These are phyloP conservation scores for Ruditapes philippinarum DNA, from an alignment of 1,140 invertebrate genomes.

Conservation along the genomic window DNA sequence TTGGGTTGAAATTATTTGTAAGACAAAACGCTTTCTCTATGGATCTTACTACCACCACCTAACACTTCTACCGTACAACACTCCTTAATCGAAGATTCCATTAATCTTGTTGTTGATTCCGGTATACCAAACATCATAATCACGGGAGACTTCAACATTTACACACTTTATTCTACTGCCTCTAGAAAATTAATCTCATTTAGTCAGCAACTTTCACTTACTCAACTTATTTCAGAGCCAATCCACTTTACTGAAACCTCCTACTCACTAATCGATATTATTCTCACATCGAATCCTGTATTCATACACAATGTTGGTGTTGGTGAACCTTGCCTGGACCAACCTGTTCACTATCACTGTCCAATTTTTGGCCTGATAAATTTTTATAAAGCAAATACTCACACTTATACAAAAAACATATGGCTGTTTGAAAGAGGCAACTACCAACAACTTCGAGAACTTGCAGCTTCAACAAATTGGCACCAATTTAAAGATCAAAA, in stretches of 20 bases:
- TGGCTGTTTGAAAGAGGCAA: constrained; percentile 17
- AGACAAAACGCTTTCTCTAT: neutral
- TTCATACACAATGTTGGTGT: neutral
- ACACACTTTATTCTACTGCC: neutral
- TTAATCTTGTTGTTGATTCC: neutral
- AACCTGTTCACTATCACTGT: constrained; percentile 1
- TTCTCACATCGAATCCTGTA: constrained; percentile 4
- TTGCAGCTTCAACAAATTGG: neutral
- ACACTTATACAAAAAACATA: neutral
- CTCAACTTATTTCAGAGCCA: constrained; percentile 12
- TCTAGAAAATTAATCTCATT: neutral
- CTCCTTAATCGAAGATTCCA: constrained; percentile 9
- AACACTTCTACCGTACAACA: neutral
- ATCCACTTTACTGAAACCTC: constrained; percentile 34
- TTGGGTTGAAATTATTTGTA: neutral
- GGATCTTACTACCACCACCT: neutral
- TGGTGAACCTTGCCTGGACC: neutral
- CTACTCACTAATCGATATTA: constrained; percentile 18
- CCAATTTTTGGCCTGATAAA: constrained; percentile 13
- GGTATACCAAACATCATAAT: constrained; percentile 16
- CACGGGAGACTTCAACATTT: constrained; percentile 28
- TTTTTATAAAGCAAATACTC: neutral
- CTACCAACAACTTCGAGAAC: neutral
- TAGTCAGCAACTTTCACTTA: neutral
- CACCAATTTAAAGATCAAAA: neutral